phyloP scores from a whole-genome alignment of 2,113 vertebrate species.

The Chitala chitala region DNA sequence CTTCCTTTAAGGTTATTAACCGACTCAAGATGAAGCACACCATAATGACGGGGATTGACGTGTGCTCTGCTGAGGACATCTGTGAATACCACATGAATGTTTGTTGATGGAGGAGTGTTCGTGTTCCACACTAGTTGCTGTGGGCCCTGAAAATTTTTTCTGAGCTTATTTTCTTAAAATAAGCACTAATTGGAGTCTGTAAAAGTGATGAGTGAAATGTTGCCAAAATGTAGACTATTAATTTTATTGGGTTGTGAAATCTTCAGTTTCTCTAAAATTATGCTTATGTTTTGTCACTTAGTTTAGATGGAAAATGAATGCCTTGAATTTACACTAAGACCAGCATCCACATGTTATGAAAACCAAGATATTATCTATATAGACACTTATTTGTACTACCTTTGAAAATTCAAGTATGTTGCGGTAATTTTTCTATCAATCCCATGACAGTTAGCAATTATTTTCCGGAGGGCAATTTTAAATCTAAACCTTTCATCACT shows the following conservation, averaged over 20 bases:
- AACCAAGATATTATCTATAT: neutral
- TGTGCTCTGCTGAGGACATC: neutral
- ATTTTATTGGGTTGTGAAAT: neutral
- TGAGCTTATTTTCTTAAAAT: neutral
- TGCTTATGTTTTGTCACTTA: neutral
- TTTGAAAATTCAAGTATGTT: neutral
- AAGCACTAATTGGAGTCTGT: neutral
- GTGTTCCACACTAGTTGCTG: neutral
- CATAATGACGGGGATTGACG: neutral
- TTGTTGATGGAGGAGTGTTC: too few relatives aligned
- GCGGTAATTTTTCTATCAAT: neutral
- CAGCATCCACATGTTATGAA: neutral
- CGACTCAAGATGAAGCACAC: neutral
- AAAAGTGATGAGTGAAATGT: neutral
- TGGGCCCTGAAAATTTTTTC: neutral
- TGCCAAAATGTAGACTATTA: neutral
- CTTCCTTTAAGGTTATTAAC: conserved; percentile 3
- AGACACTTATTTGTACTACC: neutral
- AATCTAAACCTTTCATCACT: neutral
- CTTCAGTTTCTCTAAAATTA: neutral
- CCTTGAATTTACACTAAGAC: neutral
- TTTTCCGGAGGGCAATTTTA: neutral
- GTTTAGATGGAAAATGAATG: neutral
- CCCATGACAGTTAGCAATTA: neutral
- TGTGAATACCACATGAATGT: neutral